These are phyloP conservation scores for Oscheius myriophilus DNA, from an alignment of 2,888 invertebrate species.

Conservation along the genomic window DNA sequence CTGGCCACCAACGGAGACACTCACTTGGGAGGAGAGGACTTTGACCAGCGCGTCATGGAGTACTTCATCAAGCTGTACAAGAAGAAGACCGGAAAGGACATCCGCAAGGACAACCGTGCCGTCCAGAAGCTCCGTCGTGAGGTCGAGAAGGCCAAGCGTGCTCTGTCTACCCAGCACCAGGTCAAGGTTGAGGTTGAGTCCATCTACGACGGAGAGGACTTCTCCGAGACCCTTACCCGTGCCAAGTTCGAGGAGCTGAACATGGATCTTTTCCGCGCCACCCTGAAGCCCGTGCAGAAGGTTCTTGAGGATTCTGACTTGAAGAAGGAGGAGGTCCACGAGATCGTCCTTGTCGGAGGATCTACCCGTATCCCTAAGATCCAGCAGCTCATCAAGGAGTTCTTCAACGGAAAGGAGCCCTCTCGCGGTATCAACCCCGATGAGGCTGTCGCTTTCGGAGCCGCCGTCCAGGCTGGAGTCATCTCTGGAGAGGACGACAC, in stretches of 20 bases:
- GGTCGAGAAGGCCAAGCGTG: constrained; percentile 74
- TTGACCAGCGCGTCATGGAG: constrained; percentile 76
- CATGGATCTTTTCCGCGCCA: constrained; percentile 80
- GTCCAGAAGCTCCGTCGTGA: constrained; percentile 72
- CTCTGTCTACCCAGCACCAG: constrained; percentile 89
- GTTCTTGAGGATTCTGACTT: constrained; percentile 97
- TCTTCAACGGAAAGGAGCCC: constrained; percentile 97
- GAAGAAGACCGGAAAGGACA: constrained; percentile 72
- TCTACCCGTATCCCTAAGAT: constrained; percentile 99
- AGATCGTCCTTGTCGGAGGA: constrained; percentile 98
- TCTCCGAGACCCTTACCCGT: constrained; percentile 94
- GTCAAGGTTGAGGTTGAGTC: constrained; percentile 91
- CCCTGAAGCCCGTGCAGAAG: constrained; percentile 88
- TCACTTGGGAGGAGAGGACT: constrained; percentile 88
- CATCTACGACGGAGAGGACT: constrained; percentile 96
- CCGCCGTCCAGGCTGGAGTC: constrained; percentile 95
- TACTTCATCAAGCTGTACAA: constrained; percentile 89
- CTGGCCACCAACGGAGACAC: constrained; percentile 65
- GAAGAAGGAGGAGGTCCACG: constrained; percentile 97
- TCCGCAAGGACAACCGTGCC: constrained; percentile 71
- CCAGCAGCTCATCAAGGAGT: constrained; percentile 77
- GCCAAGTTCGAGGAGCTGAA: constrained; percentile 82
- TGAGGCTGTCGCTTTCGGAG: constrained; percentile 95
- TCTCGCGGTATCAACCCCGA: constrained; percentile 80
- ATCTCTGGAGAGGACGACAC: constrained; percentile 87